Conservation (phyloP, 2,797 vertebrate species). For the Pseudochirops cupreus region DNA sequence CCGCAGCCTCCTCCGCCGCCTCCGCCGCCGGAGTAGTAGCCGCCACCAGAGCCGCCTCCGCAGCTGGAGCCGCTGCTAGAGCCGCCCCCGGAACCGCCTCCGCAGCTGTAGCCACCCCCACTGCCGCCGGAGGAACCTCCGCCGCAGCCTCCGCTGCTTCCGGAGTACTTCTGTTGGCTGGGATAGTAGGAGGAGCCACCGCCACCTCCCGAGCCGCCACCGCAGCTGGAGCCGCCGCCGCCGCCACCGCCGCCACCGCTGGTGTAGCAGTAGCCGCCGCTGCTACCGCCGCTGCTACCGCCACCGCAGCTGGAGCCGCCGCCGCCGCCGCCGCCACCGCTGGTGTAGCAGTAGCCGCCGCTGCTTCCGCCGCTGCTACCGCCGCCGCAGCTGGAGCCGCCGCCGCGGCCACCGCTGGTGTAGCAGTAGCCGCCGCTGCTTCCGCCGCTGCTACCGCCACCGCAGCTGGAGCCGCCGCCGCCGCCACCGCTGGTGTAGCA, state of each 20-base stretch:
- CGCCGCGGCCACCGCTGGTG: slow-evolving; percentile 28
- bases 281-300: not conserved
- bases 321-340: not conserved
- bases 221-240: not conserved
- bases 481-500: not conserved
- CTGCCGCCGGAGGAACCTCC: not conserved
- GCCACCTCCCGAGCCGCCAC: not conserved
- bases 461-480: not conserved
- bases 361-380: slow-evolving; percentile 14
- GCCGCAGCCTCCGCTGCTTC: not conserved
- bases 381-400: not conserved
- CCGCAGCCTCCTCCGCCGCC: not conserved
- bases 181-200: not conserved
- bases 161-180: not conserved
- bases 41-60: not conserved
- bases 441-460: slow-evolving; percentile 23
- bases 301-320: not conserved
- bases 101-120: not conserved
- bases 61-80: not conserved
- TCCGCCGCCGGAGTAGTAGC: not conserved
- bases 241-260: slow-evolving; percentile 2
- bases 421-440: not conserved
- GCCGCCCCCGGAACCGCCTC: not conserved
- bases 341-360: not conserved
- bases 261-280: not conserved